A percentile compares a stretch with the other conserved stretches of the same genome.
Evolutionary conservation across 1,140 invertebrate species (phyloP).

Genomic region (Anoplophora glabripennis): DNA sequence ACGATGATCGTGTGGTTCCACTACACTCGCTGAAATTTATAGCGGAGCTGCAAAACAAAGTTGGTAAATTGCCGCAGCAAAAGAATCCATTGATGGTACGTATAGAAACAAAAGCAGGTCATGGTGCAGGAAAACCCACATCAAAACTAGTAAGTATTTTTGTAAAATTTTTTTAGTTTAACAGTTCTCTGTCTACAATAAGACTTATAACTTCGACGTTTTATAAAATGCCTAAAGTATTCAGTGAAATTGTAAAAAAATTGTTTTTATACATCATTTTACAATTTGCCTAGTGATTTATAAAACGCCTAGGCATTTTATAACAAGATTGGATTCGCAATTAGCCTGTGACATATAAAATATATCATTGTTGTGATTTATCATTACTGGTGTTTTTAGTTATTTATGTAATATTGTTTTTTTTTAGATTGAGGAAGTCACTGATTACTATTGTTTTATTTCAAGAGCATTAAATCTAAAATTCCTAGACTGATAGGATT

Average conservation of each 20-base stretch:
- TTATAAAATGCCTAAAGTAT: too few species aligned
- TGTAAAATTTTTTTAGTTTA: too few species aligned
- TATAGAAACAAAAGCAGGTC: conserved; percentile 93
- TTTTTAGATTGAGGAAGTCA: conserved; percentile 84
- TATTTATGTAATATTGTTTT: conserved; percentile 27
- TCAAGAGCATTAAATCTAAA: conserved; percentile 68
- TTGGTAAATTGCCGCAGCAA: conserved; percentile 65
- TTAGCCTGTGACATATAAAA: too few species aligned
- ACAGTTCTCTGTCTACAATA: too few species aligned
- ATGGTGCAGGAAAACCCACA: conserved; percentile 96
- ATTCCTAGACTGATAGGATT: conserved; percentile 18
- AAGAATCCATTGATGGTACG: conserved; percentile 85
- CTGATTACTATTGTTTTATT: conserved; percentile 85
- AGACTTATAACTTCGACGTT: too few species aligned
- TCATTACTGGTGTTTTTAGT: conserved; percentile 14
- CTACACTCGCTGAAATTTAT: conserved; percentile 95
- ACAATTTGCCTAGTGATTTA: too few species aligned
- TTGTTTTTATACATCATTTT: too few species aligned
- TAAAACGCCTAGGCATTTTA: too few species aligned
- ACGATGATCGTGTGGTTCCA: conserved; percentile 96
- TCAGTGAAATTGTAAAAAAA: too few species aligned
- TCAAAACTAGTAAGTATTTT: conserved; percentile 76
- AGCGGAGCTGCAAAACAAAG: conserved; percentile 80
- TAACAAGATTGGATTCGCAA: too few species aligned
- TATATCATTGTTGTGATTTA: neutral